phyloP scores from a whole-genome alignment of 1,140 invertebrate species.

The Periplaneta americana region DNA sequence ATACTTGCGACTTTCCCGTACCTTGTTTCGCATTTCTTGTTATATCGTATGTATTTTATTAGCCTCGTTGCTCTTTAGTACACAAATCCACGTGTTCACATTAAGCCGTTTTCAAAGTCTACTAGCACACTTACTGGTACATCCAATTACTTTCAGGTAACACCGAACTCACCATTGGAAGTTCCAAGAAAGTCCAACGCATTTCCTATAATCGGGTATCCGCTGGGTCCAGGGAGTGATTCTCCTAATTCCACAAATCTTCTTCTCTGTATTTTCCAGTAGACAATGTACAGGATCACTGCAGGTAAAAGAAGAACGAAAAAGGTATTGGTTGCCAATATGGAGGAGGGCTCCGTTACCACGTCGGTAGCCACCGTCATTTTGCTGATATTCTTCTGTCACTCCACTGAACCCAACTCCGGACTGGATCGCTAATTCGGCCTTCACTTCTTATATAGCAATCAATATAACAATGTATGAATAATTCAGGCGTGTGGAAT shows the following conservation, averaged over 20 bases:
- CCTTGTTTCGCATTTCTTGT: too few species aligned
- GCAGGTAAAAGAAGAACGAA: constrained; percentile 60
- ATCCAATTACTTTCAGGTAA: too few species aligned
- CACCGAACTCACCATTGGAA: constrained; percentile 30
- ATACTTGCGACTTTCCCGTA: too few species aligned
- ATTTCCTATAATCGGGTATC: constrained; percentile 63
- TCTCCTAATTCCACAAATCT: constrained; percentile 63
- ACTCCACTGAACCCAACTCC: neutral
- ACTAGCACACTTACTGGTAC: too few species aligned
- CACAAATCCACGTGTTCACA: too few species aligned
- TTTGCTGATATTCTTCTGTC: neutral
- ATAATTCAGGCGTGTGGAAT: neutral
- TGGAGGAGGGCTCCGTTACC: neutral
- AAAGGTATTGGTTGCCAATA: neutral
- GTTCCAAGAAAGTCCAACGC: constrained; percentile 62
- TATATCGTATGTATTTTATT: too few species aligned
- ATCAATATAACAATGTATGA: neutral
- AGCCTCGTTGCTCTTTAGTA: too few species aligned
- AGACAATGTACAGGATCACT: constrained; percentile 58
- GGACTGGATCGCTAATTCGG: too few species aligned
- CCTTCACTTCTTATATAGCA: neutral
- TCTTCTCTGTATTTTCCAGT: constrained; percentile 62
- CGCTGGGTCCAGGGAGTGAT: constrained; percentile 61
- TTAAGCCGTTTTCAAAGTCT: too few species aligned
- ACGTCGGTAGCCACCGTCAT: neutral